Base-by-base conservation (phyloP, 1,140 invertebrate genomes). In the Eriosoma lanigerum region DNA sequence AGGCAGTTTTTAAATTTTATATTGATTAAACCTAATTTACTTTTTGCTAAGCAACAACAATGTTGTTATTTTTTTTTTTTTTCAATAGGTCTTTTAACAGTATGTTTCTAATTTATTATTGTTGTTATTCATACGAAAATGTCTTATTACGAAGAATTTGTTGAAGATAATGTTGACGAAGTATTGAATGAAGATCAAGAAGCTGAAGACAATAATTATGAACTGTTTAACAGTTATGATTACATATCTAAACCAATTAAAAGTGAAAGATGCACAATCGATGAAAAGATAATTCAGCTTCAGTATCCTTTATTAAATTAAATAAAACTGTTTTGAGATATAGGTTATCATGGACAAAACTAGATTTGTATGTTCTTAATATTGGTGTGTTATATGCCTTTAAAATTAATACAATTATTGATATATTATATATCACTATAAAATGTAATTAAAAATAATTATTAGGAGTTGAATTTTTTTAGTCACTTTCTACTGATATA, bases 241-340 rank as follows among this genome's bases (percentile, higher is more conserved):
- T 82, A 81, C 3, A 76, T 82, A 38, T 81, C 78, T 3, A 81
- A 82, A 66, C 81, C 81, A 38, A 46, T 80, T 24, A 82, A 44
- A 48, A 75, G 66, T 46, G 17, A 70, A 26, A 48, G 32, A 70
- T 82, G 66, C 19, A 52, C 58, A 32, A 62, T 81, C 0, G 19
- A 60, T 19, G 80, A 81, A 17, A 58, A 82, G 13, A 66, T 83
- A 60, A 46, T 83, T 32, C 50, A 80, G 68, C 76, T 83, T 70
- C 66, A 83, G 83, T 84, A 84, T 84, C 82, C 82, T 84, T 83
- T 81, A 15, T 44, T 13, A 50, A 9, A 70, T 50, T 1, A 68
- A 68, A 68, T 64, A 46, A 29, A 48, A 68, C n/a, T n/a, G n/a
- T n/a, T n/a, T n/a, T n/a, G n/a, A n/a, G n/a, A n/a, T n/a, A n/a